Percentiles rank a stretch among this genome's conserved stretches.
These are phyloP conservation scores for Antitype chi DNA, from an alignment of 2,888 invertebrate genomes.

Conservation along the genomic window DNA sequence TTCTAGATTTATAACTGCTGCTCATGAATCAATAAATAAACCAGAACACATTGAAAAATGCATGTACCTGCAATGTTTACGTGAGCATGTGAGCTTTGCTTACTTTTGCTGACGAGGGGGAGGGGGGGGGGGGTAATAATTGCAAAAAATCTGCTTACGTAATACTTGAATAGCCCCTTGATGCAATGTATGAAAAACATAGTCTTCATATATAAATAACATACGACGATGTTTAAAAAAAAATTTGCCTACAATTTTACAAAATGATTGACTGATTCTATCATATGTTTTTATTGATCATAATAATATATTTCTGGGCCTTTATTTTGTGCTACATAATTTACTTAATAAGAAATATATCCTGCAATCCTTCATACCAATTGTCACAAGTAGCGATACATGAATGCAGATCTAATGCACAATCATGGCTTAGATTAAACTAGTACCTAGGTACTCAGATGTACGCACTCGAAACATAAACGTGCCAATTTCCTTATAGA, in stretches of 20 bases:
- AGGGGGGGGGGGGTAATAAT: too few species aligned
- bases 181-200: neutral
- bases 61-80: too few species aligned
- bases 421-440: conserved; percentile 35
- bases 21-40: too few species aligned
- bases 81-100: too few species aligned
- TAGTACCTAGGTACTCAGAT: conserved; percentile 31
- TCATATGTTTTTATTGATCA: neutral
- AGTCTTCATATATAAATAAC: neutral
- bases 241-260: too few species aligned
- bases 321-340: neutral
- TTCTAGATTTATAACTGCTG: too few species aligned
- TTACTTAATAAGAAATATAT: neutral
- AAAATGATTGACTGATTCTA: neutral
- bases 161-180: too few species aligned
- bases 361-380: neutral
- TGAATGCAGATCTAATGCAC: conserved; percentile 33
- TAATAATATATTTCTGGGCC: too few species aligned
- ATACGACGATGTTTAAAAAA: neutral
- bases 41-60: too few species aligned
- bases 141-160: too few species aligned
- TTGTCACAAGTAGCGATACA: conserved; percentile 1
- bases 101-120: too few species aligned
- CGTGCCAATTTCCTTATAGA: conserved; percentile 73
- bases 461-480: conserved; percentile 65